Evolutionary conservation across 2,113 vertebrate genomes (phyloP).

Genomic region (Crocuta crocuta): DNA sequence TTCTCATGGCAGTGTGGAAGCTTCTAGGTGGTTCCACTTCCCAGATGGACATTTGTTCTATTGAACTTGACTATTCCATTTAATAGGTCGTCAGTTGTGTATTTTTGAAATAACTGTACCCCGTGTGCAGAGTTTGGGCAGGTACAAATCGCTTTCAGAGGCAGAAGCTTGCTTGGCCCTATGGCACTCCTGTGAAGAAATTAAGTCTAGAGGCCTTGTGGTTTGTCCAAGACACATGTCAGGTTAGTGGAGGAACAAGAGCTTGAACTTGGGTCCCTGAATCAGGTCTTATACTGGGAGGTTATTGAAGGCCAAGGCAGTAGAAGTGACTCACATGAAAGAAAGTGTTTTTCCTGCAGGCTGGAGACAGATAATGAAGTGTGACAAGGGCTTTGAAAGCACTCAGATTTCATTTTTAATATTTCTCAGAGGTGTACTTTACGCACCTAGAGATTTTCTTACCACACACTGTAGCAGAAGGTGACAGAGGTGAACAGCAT

Average conservation of each 20-base stretch:
- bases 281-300: neutral
- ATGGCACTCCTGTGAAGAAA: neutral
- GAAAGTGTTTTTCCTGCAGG: neutral
- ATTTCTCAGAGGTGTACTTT: neutral
- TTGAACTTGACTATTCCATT: neutral
- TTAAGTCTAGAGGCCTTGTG: neutral
- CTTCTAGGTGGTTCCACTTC: neutral
- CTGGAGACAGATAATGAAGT: neutral
- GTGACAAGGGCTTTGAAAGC: neutral
- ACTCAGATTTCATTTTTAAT: slow-evolving; percentile 28
- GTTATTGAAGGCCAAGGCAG: neutral
- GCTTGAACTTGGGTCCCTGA: neutral
- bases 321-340: neutral
- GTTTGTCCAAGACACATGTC: neutral
- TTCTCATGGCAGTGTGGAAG: neutral
- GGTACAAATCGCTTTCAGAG: neutral
- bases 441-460: neutral
- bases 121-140: slow-evolving; percentile 12
- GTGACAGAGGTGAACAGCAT: neutral
- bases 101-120: neutral
- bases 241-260: neutral
- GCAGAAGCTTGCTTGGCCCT: neutral
- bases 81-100: neutral
- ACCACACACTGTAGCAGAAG: neutral
- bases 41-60: neutral